These are phyloP conservation scores for Heteropelma amictum DNA, from an alignment of 2,888 invertebrate species.

Conservation along the genomic window DNA sequence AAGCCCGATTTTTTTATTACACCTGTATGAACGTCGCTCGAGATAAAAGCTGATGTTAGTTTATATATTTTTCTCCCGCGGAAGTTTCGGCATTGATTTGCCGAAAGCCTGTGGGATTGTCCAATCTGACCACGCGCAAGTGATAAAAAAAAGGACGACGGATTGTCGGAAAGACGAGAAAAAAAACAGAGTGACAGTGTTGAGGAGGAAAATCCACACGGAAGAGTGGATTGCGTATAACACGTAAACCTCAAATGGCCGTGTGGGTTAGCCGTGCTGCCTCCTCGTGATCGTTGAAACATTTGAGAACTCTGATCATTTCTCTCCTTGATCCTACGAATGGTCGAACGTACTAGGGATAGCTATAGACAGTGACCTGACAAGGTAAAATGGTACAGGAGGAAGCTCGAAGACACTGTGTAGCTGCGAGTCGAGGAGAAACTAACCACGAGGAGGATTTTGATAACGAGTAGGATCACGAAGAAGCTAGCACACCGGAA, in stretches of 20 bases:
- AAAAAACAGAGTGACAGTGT: neutral
- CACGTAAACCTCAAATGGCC: neutral
- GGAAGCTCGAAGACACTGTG: slow-evolving; percentile 17
- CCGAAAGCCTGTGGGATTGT: no score
- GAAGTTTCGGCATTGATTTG: no score
- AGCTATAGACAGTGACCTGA: neutral
- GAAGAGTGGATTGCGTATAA: neutral
- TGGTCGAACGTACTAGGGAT: neutral
- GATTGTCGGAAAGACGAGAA: neutral
- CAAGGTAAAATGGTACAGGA: slow-evolving; percentile 43
- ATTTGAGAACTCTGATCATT: slow-evolving; percentile 13
- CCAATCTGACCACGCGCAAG: no score
- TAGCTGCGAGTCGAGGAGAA: slow-evolving; percentile 41
- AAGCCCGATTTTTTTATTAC: no score
- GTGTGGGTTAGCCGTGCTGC: slow-evolving; percentile 6
- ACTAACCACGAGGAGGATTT: slow-evolving; percentile 9
- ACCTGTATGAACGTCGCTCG: no score
- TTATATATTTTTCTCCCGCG: no score
- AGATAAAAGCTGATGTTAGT: no score
- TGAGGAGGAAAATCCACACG: neutral
- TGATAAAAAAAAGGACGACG: neutral
- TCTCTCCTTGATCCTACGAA: slow-evolving; percentile 34
- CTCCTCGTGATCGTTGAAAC: slow-evolving; percentile 13
- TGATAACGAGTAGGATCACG: slow-evolving; percentile 34
- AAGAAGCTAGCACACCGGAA: slow-evolving; percentile 30